Conservation (phyloP, 2,113 vertebrate species). For the Bos indicus region DNA sequence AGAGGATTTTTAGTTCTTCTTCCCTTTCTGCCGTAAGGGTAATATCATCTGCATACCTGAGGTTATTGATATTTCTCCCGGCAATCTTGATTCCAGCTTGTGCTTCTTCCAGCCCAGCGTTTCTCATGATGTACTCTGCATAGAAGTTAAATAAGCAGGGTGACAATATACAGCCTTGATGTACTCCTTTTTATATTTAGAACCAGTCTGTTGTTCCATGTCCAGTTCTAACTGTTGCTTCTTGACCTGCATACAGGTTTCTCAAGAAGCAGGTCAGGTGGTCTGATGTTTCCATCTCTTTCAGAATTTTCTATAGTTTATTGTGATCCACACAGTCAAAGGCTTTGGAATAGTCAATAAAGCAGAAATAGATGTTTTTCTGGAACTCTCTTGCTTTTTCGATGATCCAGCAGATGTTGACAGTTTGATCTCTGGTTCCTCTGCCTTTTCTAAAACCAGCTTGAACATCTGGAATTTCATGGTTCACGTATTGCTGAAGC, state of each 20-base stretch:
- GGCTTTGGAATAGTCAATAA: neutral
- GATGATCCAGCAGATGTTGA: neutral
- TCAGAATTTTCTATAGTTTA: neutral
- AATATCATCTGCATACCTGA: neutral
- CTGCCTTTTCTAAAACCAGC: neutral
- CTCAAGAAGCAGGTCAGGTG: neutral
- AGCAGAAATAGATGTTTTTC: neutral
- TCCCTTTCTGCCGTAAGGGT: neutral
- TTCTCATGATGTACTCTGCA: neutral
- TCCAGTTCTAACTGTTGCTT: neutral
- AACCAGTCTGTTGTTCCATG: neutral
- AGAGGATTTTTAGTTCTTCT: neutral
- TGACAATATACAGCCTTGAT: neutral
- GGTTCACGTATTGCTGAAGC: fast-evolving
- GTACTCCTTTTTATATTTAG: neutral
- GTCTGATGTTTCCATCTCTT: neutral
- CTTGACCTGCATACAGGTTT: neutral
- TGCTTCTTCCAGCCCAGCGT: neutral
- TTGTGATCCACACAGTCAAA: neutral
- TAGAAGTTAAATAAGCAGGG: neutral
- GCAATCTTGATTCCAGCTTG: neutral
- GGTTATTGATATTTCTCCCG: neutral
- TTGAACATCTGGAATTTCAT: neutral
- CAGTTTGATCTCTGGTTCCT: neutral
- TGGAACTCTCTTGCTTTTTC: neutral